These are phyloP conservation scores for Ceratotherium simum DNA, from an alignment of 2,113 vertebrate genomes.

Conservation along the genomic window DNA sequence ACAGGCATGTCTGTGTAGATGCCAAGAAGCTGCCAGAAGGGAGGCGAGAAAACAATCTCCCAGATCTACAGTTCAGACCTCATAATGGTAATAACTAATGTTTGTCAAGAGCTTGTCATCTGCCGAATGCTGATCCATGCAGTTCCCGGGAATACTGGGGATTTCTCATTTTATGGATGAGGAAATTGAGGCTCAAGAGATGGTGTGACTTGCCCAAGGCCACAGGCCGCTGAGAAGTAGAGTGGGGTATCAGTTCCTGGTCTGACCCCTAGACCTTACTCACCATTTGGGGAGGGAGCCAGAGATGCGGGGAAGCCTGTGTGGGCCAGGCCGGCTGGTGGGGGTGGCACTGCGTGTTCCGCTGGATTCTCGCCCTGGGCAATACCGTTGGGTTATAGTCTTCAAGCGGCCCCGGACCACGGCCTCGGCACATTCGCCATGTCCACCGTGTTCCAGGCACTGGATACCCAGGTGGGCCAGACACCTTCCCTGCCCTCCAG, in stretches of 20 bases:
- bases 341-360: accelerated
- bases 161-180: neutral
- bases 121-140: accelerated
- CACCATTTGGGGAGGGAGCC: neutral
- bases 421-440: neutral
- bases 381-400: neutral
- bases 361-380: accelerated
- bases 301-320: neutral
- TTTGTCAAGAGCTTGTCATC: accelerated
- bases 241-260: neutral
- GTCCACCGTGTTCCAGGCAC: neutral
- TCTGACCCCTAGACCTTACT: neutral
- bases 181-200: accelerated
- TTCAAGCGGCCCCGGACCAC: neutral
- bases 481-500: accelerated
- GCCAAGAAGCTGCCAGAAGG: slow-evolving; percentile 71
- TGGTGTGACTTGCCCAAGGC: too few relatives aligned
- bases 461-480: accelerated
- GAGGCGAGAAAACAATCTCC: neutral
- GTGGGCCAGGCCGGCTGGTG: accelerated
- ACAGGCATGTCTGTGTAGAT: neutral
- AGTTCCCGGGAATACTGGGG: accelerated
- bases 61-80: neutral
- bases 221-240: neutral
- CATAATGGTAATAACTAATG: accelerated